These are phyloP conservation scores for Rutilus rutilus DNA, from an alignment of 2,113 vertebrate species.

Conservation along the genomic window DNA sequence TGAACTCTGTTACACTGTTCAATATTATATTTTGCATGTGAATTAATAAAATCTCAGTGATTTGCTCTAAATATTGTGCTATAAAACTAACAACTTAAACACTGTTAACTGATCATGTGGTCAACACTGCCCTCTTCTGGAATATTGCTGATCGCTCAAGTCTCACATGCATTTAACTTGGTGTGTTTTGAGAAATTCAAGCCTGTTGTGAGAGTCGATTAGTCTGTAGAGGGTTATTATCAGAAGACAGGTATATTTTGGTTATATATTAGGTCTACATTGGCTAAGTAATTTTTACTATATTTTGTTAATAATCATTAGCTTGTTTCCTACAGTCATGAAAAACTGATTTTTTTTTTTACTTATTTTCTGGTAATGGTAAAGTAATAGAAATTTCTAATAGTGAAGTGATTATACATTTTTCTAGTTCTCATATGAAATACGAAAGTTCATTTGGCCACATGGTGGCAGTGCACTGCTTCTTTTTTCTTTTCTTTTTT, in stretches of 20 bases:
- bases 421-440: background rate
- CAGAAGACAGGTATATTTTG: background rate
- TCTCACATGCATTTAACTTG: too few relatives aligned
- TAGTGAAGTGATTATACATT: background rate
- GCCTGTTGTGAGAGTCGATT: background rate
- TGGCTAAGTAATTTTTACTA: background rate
- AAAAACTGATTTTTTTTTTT: background rate
- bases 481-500: too few relatives aligned
- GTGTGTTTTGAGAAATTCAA: background rate
- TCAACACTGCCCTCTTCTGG: conserved; percentile 51
- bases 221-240: background rate
- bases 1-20: conserved; percentile 51
- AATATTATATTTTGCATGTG: conserved; percentile 34
- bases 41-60: conserved; percentile 33
- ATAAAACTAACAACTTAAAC: background rate
- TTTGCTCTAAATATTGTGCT: background rate
- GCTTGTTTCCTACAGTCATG: background rate
- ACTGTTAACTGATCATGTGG: background rate
- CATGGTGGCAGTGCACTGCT: conserved; percentile 12
- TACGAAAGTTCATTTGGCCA: conserved; percentile 10
- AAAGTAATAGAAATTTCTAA: background rate
- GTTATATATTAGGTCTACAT: background rate
- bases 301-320: background rate
- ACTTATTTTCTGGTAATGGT: background rate
- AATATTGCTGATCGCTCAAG: background rate